Base-by-base conservation (phyloP, 2,888 invertebrate species). In the Xanthia icteritia region DNA sequence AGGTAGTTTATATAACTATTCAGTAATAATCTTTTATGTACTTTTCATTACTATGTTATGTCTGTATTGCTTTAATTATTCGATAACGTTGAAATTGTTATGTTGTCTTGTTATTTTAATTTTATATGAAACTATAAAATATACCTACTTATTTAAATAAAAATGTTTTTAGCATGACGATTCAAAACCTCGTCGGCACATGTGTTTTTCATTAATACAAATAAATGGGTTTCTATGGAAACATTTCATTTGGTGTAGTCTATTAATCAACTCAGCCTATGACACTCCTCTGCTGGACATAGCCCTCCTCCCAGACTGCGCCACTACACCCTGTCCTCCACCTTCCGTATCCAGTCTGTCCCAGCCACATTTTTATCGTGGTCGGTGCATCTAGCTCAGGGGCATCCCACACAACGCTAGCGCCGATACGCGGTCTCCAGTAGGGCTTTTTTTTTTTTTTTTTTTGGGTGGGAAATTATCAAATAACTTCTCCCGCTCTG, bases 71-170 rank as follows among this genome's bases (percentile, higher is more conserved):
- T 67, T 31, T 27, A 63, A 61, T 69, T 13, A 5, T 36, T 45
- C 2, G 36, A 66, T 66, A 66, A 66, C n/a, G 58, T 66, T 79
- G 51, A 3, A 73, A 51, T 36, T 45, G 27, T 63, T 54, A n/a
- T 39, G 39, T 45, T 54, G 15, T 60, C 42, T 42, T 31, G 17
- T 27, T 17, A 71, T 76, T 74, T 20, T 11, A 48, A n/a, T 31
- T n/a, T 20, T 67, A 15, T 48, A 31, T 23, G 15, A 27, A 39
- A 54, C 17, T 23, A 4, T 27, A 9, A 27, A 65, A 48, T 17
- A n/a, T 8, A 23, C 8, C n/a, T 27, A 27, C 20, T 13, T 48
- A 17, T 8, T 23, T n/a, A 17, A 48, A 20, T 4, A n/a, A n/a
- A 66, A 45, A 20, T 27, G 2, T 17, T 6, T 54, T 68, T 39